A percentile compares a stretch with the other conserved stretches of the same genome.
These are phyloP conservation scores for Smutsia temminckii DNA, from an alignment of 2,797 vertebrate species.

Conservation along the genomic window DNA sequence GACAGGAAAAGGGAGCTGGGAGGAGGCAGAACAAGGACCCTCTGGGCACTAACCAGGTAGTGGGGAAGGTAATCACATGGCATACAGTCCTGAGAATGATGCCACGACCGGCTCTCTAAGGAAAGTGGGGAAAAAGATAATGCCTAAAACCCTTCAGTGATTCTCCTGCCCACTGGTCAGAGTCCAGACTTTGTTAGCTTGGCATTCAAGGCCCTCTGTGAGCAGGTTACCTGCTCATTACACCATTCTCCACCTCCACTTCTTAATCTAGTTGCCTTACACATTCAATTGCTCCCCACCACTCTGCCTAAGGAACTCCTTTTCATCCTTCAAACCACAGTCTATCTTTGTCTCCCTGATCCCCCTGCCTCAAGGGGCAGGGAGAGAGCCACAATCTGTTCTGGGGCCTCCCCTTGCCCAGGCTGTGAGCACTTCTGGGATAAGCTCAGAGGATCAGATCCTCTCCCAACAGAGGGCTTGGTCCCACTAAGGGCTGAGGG, in stretches of 20 bases:
- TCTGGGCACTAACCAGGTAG: background rate
- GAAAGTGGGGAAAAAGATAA: background rate
- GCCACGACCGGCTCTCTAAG: background rate
- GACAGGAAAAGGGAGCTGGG: background rate
- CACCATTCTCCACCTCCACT: background rate
- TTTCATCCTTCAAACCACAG: background rate
- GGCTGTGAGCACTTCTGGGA: background rate
- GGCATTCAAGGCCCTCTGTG: background rate
- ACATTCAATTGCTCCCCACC: background rate
- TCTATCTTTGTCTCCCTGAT: background rate
- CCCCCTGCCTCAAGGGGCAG: background rate
- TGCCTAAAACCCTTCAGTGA: background rate
- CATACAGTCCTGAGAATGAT: fast-evolving
- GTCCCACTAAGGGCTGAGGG: background rate
- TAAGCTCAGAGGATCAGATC: background rate
- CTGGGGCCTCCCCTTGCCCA: background rate
- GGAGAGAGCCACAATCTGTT: background rate
- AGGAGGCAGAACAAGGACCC: background rate
- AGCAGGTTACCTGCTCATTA: background rate
- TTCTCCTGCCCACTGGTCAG: background rate
- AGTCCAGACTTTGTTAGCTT: background rate
- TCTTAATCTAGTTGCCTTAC: background rate
- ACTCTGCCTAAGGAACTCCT: background rate
- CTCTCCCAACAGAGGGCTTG: background rate
- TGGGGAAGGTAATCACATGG: background rate